Percentiles rank a stretch among this genome's conserved stretches.
Evolutionary conservation across 2,797 vertebrate species (phyloP).

Genomic region (Eulemur rubriventer): DNA sequence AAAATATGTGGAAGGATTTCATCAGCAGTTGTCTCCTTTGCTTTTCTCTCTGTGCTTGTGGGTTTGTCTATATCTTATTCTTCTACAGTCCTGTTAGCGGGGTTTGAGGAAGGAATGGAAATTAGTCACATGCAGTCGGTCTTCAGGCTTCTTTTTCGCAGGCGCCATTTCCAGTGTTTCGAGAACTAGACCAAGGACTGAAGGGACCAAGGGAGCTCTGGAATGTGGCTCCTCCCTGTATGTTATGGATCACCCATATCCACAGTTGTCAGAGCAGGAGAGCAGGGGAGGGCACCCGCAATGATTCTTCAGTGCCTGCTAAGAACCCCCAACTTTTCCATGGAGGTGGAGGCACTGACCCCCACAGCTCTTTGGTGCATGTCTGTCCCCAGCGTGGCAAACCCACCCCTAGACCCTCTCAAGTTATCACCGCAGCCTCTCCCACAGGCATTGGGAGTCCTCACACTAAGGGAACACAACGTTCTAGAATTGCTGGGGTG

Average conservation of each 20-base stretch:
- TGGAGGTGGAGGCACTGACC: not conserved
- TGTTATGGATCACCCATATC: not conserved
- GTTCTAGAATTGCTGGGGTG: not conserved
- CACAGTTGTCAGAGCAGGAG: not conserved
- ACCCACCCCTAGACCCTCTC: not conserved
- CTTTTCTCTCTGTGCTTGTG: not conserved
- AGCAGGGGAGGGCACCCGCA: not conserved
- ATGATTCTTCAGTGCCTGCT: not conserved
- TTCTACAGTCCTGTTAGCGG: not conserved
- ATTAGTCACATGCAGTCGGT: not conserved
- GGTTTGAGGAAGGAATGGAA: not conserved
- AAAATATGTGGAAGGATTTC: not conserved
- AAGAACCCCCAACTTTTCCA: not conserved
- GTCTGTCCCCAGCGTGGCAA: not conserved
- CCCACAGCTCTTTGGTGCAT: not conserved
- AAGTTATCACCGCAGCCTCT: not conserved
- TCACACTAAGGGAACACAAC: not conserved
- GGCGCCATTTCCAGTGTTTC: not conserved
- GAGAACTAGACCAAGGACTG: not conserved
- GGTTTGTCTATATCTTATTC: not conserved
- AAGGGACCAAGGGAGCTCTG: not conserved
- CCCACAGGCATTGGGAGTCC: not conserved
- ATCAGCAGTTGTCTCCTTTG: not conserved
- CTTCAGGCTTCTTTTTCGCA: not conserved
- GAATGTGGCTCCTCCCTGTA: not conserved